Base-by-base conservation (phyloP, 2,797 vertebrate species). In the Enteromius paludinosus region DNA sequence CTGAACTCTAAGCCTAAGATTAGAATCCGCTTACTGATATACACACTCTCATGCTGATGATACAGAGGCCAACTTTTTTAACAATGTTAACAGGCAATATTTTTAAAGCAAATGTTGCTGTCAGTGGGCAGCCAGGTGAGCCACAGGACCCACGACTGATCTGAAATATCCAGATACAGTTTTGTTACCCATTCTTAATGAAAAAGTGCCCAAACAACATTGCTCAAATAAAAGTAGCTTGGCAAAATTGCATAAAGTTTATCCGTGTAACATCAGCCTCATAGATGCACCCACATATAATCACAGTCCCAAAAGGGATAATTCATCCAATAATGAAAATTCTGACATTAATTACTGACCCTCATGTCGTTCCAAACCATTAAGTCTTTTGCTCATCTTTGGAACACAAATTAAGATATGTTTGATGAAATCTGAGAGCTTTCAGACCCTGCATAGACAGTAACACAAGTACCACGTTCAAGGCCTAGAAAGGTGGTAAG, bases 1-100 rank as follows among this genome's bases (percentile, higher is more conserved):
- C 68, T 84, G 59, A 54, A 84, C 76, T 59, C 62, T 68, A 56
- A 74, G 35, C 56, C 43, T 47, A 5, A 47, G 77, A 84, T 84
- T 68, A 80, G 59, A 79, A 59, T 38, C 3, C 18, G 2, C 47
- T 56, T 65, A 18, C 75, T 23, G 56, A 65, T 71, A 59, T 25
- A 41, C 15, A 52, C 33, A 1, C 64, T 66, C 78, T 70, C 56
- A 59, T 9, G 47, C 47, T 52, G 47, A 52, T 52, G 47, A 18
- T 52, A 52, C 47, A 20, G 17, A 8, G 5, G 47, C 1, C 8
- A 25, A n/a, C 9, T 59, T 18, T 49, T 49, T 49, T 41, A 41
- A 41, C 38, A 41, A 41, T 41, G 38, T 45, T 45, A 14, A 12
- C 12, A 4, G 43, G 43, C 43, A 45, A 45, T 14, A 14, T 41